Conservation (phyloP, 1,140 invertebrate species). For the Onthophagus taurus region DNA sequence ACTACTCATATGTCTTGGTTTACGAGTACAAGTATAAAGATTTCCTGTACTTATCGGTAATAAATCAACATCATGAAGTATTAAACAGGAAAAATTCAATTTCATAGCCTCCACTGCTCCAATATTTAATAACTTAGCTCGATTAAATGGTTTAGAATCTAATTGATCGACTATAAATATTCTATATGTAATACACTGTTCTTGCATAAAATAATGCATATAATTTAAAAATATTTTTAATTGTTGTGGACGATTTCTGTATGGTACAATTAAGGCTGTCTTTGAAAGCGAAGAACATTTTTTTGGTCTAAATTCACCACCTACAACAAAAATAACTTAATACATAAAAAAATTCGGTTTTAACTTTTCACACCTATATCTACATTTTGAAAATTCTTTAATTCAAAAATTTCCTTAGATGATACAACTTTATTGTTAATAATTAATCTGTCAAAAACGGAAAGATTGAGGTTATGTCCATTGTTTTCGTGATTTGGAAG, state of each 20-base stretch:
- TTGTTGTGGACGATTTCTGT: slow-evolving; percentile 73
- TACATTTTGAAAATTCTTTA: neutral
- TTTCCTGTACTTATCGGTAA: slow-evolving; percentile 83
- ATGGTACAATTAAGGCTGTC: slow-evolving; percentile 82
- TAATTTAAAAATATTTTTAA: slow-evolving; percentile 73
- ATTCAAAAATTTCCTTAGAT: no score
- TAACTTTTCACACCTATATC: neutral
- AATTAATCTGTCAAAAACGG: neutral
- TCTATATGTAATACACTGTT: slow-evolving; percentile 69
- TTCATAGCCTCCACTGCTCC: slow-evolving; percentile 72
- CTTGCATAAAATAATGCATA: slow-evolving; percentile 82
- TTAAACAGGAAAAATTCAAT: slow-evolving; percentile 72
- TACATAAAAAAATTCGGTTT: slow-evolving; percentile 1
- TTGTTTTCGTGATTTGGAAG: neutral
- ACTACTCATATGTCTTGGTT: slow-evolving; percentile 86
- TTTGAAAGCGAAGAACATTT: slow-evolving; percentile 65
- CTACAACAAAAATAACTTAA: slow-evolving; percentile 33
- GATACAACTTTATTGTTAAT: neutral
- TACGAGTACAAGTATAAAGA: slow-evolving; percentile 80
- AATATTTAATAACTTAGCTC: slow-evolving; percentile 88
- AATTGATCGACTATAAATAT: slow-evolving; percentile 90
- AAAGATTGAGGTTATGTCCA: neutral
- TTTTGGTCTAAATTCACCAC: slow-evolving; percentile 62
- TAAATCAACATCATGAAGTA: slow-evolving; percentile 93
- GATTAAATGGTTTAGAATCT: slow-evolving; percentile 71